These are phyloP conservation scores for Aythya baeri DNA, from an alignment of 2,113 vertebrate species.

Conservation along the genomic window DNA sequence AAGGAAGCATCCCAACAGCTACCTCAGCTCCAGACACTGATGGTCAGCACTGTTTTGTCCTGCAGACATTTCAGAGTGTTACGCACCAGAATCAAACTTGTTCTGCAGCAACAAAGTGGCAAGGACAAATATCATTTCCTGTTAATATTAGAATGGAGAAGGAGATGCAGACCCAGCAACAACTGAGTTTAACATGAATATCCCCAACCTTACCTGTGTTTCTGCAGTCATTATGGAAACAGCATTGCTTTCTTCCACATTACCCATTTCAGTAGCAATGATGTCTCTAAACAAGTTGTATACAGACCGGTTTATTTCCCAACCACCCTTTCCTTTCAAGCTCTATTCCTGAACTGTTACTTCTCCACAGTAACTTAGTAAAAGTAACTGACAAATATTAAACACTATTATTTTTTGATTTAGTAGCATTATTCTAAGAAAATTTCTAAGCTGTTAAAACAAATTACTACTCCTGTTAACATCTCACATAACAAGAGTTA, in stretches of 20 bases:
- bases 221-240: not conserved
- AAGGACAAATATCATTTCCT: not conserved
- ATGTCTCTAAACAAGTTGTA: not conserved
- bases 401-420: not conserved
- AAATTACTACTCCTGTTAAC: not conserved
- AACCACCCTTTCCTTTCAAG: not conserved
- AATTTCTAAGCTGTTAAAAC: not conserved
- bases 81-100: not conserved
- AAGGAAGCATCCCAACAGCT: not conserved
- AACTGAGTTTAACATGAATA: not conserved
- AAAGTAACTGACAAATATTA: not conserved
- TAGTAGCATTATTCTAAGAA: not conserved
- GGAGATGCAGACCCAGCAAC: not conserved
- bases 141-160: not conserved
- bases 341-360: not conserved
- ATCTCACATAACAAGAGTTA: not conserved
- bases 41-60: not conserved
- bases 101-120: not conserved
- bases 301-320: not conserved
- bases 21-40: not conserved
- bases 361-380: not conserved
- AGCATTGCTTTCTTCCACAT: not conserved
- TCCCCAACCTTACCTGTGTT: not conserved
- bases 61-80: not conserved
- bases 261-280: not conserved